Evolutionary conservation across 1,140 invertebrate species (phyloP), one percentile per base, ranked within the genome.

Genomic region (Bombus cullumanus): DNA sequence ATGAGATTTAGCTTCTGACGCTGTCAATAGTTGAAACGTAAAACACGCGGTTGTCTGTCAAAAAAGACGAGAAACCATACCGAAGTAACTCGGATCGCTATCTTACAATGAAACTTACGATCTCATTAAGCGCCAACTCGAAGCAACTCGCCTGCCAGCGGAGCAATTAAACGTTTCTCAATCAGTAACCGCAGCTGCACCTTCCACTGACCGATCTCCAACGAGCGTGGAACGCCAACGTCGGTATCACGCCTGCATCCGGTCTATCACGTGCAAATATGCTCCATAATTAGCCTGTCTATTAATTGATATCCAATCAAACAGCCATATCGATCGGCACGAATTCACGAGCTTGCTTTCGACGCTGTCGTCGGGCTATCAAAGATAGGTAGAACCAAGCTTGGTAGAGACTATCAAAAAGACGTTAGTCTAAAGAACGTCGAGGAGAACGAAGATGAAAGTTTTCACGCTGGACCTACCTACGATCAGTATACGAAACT

Each of bases 291-390:
- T 74, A 81, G 47, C 68, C 12, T 53, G 39, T 39, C 53, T 69
- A 80, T 88, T 81, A 68, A 88, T 43, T 82, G 78, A 86, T 75
- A 81, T 74, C 81, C 74, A 59, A 89, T 83, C 86, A 57, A 71
- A 86, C 57, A 80, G 34, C 31, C 80, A 39, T 41, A 76, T 85
- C 87, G 77, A 85, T 85, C 47, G 64, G 64, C 31, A 43, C 47
- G 34, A 59, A 59, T 25, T 8, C 8, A 39, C 10, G 8, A 47
- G 80, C 3, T 79, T 57, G 79, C 64, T 47, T 25, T 28, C 39
- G 39, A 77, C 81, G 41, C 59, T 64, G 85, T 47, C 69, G 18
- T 22, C 62, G 28, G 13, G 0, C 39, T 37, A 59, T 47, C 71
- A 43, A 53, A 34, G 13, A 71, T 47, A 1, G 3, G 3, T 1